Evolutionary conservation across 2,113 vertebrate genomes (phyloP), one percentile per base, ranked within the genome.

Genomic region (Empidonax traillii): DNA sequence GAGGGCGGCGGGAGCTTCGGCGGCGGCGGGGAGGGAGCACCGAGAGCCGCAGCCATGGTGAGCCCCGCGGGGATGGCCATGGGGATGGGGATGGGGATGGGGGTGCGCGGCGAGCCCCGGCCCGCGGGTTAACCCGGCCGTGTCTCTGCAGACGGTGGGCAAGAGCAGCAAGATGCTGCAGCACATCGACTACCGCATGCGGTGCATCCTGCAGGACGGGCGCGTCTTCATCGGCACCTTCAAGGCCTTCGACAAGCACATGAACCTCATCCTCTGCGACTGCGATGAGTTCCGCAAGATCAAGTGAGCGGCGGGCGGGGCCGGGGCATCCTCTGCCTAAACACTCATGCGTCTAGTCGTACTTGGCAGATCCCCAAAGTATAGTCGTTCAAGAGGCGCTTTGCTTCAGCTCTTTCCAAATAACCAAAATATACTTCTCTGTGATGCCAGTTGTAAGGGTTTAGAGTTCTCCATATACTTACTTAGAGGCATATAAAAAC

Each of bases 81-180:
- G 33, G 12, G 19, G 55, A n/a, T n/a, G 53, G n/a, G n/a, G n/a
- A n/a, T n/a, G n/a, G 25, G 7, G 4, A 39, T 17, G 10, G 14
- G 20, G 47, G 4, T 21, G 12, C 11, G 25, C 19, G 12, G 35
- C 6, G 19, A 53, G 25, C 37, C 30, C 11, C 7, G 24, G 16
- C 6, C 23, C 44, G 9, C 27, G 23, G 7, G 37, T 85, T 87
- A 53, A 96, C 77, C 56, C 21, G 10, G 28, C 65, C 44, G 18
- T 90, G 41, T 93, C 52, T 80, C 80, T 90, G 80, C 94, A 99
- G 99, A 99, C 99, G 84, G 99, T 99, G 97, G 99, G 99, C 1
- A 99, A 99, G 97, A 99, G 99, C 98, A 99, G 99, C 90, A 99
- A 99, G 98, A 99, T 99, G 99, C 98, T 99, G 98, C 99, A 99